Percentiles rank a stretch among this genome's conserved stretches.
phyloP scores from a whole-genome alignment of 2,888 invertebrate species.

The Pecten maximus region DNA sequence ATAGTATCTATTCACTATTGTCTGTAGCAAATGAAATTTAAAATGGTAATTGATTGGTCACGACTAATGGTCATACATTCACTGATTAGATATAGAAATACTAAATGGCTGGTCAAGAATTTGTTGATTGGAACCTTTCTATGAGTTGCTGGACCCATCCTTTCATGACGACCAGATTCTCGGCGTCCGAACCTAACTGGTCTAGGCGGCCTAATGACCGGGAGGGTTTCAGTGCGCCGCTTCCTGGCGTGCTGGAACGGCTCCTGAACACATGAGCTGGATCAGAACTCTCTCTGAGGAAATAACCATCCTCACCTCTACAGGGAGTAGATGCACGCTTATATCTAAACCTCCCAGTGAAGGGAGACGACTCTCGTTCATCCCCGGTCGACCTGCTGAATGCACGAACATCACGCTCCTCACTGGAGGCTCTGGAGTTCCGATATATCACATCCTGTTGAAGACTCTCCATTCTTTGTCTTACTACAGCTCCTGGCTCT shows the following conservation, averaged over 20 bases:
- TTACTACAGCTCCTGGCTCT: conserved; percentile 73
- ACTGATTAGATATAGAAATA: neutral
- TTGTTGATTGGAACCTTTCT: conserved; percentile 70
- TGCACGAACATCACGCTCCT: conserved; percentile 61
- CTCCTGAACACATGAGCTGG: conserved; percentile 39
- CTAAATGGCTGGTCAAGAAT: neutral
- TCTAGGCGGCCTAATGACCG: conserved; percentile 68
- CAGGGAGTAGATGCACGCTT: conserved; percentile 8
- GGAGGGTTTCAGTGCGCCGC: conserved; percentile 59
- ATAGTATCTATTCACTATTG: neutral
- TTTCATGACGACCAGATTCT: conserved; percentile 75
- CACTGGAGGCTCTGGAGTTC: conserved; percentile 62
- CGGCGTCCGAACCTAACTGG: conserved; percentile 67
- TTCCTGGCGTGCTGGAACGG: conserved; percentile 47
- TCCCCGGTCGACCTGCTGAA: conserved; percentile 52
- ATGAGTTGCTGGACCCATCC: conserved; percentile 78
- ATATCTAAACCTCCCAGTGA: neutral
- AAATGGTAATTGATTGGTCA: neutral
- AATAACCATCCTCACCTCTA: neutral
- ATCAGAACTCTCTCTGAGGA: conserved; percentile 35
- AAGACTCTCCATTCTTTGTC: conserved; percentile 73
- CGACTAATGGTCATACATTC: neutral
- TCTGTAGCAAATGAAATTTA: neutral
- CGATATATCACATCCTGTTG: conserved; percentile 56
- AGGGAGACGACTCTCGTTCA: conserved; percentile 26